Conservation (phyloP, 2,113 vertebrate species). For the Channa argus region DNA sequence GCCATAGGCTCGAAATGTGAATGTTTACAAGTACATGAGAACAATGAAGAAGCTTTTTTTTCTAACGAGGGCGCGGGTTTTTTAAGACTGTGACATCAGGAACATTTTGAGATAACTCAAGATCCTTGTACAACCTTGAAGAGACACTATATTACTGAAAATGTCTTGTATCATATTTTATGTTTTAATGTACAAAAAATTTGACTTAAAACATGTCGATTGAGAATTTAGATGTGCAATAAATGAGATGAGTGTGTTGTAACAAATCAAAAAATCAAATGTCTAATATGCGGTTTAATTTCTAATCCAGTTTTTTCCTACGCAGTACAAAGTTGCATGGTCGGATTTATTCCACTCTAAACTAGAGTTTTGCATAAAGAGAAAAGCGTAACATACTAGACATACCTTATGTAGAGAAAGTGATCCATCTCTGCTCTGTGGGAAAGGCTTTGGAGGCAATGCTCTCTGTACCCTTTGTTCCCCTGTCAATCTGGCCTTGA, state of each 20-base stretch:
- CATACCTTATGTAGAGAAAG: not conserved
- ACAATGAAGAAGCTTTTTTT: conserved; percentile 6
- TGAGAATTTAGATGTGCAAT: too few species aligned
- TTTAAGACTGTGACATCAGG: not conserved
- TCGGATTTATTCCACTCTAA: not conserved
- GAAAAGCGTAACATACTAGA: too few species aligned
- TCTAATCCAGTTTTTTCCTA: too few species aligned
- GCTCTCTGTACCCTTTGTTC: conserved; percentile 75
- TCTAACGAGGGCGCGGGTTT: too few species aligned
- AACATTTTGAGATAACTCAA: not conserved
- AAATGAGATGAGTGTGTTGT: too few species aligned
- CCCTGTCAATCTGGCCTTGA: conserved; percentile 79
- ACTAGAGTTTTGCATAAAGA: not conserved
- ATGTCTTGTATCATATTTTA: not conserved
- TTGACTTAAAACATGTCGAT: too few species aligned
- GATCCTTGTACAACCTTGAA: not conserved
- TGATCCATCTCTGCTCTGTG: conserved; percentile 43
- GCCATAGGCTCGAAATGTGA: conserved; percentile 6
- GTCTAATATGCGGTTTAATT: too few species aligned
- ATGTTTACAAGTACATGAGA: conserved; percentile 36
- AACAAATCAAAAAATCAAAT: too few species aligned
- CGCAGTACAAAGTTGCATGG: not conserved
- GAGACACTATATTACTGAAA: too few species aligned
- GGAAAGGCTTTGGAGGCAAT: conserved; percentile 59
- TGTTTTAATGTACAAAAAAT: too few species aligned